Conservation (phyloP, 2,113 vertebrate genomes). For the Azemiops feae region DNA sequence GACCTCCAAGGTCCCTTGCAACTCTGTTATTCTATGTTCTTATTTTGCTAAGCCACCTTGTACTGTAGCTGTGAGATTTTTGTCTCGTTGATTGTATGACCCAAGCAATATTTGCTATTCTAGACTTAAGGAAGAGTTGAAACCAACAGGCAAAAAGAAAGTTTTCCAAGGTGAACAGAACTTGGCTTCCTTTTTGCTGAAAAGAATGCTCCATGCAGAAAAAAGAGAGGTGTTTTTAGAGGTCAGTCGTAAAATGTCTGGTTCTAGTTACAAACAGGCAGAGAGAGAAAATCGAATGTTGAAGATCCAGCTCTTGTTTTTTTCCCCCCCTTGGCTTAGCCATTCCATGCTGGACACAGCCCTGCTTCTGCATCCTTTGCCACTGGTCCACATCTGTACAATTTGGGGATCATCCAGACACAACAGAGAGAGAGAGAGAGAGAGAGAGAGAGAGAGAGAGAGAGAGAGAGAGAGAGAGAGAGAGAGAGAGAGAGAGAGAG, state of each 20-base stretch:
- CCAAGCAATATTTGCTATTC: neutral
- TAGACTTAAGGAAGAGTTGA: neutral
- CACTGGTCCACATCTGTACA: slow-evolving; percentile 51
- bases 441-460: neutral
- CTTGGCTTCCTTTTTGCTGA: slow-evolving; percentile 29
- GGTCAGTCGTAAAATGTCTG: slow-evolving; percentile 18
- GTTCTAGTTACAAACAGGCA: neutral
- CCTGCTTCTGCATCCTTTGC: slow-evolving; percentile 39
- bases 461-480: neutral
- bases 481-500: neutral
- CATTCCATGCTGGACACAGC: slow-evolving; percentile 45
- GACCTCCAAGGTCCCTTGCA: neutral
- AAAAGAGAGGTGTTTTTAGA: slow-evolving; percentile 41
- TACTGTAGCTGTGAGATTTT: neutral
- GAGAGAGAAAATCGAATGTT: slow-evolving; percentile 35
- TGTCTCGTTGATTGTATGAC: neutral
- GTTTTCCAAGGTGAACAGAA: neutral
- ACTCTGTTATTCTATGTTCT: neutral
- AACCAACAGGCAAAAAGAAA: neutral
- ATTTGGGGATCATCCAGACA: slow-evolving; percentile 54
- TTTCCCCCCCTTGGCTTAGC: slow-evolving; percentile 23
- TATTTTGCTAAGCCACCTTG: neutral
- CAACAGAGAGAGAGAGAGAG: neutral
- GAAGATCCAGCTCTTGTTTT: slow-evolving; percentile 54
- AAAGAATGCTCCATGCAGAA: slow-evolving; percentile 16